These are phyloP conservation scores for Gnathonemus longibarbis DNA, from an alignment of 2,113 vertebrate genomes.

Conservation along the genomic window DNA sequence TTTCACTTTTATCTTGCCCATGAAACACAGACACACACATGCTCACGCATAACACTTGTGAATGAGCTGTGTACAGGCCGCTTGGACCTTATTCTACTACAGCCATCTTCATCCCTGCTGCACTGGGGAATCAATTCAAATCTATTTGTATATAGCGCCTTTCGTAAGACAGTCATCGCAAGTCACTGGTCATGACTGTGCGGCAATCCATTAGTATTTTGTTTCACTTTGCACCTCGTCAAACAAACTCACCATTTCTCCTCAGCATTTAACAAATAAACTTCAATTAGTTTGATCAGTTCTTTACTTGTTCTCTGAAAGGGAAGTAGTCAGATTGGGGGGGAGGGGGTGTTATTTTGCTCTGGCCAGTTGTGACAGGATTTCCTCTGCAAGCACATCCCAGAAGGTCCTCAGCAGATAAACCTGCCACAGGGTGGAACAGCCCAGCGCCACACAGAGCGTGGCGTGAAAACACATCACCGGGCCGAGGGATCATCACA, in stretches of 20 bases:
- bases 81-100: not conserved
- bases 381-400: not conserved
- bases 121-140: not conserved
- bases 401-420: not conserved
- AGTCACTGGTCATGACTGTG: not conserved
- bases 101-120: not conserved
- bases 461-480: not conserved
- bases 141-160: not conserved
- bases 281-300: not conserved
- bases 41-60: not conserved
- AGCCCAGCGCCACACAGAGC: not conserved
- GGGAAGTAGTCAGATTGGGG: not conserved
- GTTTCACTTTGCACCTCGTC: not conserved
- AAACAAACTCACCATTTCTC: not conserved
- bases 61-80: not conserved
- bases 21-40: not conserved
- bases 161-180: not conserved
- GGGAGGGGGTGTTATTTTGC: not conserved
- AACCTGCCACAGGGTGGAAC: not conserved
- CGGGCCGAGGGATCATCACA: not conserved
- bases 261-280: not conserved
- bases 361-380: not conserved
- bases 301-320: not conserved
- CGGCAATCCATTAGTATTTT: not conserved
- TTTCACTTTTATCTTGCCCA: not conserved